These are phyloP conservation scores for Aphodius granarius DNA, from an alignment of 2,888 invertebrate species.

Conservation along the genomic window DNA sequence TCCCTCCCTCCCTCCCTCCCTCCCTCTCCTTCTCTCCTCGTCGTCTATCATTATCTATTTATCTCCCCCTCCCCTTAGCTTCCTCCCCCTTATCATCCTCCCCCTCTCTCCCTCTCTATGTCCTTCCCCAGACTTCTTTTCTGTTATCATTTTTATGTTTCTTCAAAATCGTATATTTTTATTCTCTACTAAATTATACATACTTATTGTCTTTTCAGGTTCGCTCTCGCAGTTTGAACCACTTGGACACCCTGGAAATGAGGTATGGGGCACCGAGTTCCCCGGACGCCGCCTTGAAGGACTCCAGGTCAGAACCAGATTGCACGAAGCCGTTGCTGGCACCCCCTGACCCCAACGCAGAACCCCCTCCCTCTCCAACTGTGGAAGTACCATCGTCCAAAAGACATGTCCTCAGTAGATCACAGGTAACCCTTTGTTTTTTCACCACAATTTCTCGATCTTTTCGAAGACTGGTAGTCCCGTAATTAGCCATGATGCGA, in stretches of 20 bases:
- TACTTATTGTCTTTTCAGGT: conserved; percentile 62
- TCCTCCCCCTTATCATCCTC: no score
- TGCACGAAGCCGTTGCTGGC: conserved; percentile 48
- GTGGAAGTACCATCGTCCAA: conserved; percentile 43
- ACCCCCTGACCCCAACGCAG: conserved; percentile 46
- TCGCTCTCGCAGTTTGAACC: conserved; percentile 73
- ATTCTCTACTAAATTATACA: no score
- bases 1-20: no score
- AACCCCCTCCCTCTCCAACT: conserved; percentile 54
- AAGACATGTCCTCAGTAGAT: conserved; percentile 62
- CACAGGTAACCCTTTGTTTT: conserved; percentile 54
- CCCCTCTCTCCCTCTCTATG: no score
- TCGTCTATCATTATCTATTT: no score
- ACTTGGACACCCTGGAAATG: conserved; percentile 68
- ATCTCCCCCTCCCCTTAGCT: no score
- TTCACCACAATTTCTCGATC: no score
- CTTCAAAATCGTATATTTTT: not conserved
- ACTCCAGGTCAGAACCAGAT: conserved; percentile 53
- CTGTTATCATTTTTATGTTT: not conserved
- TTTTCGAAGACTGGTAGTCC: no score
- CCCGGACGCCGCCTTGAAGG: conserved; percentile 46
- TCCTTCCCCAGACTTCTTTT: no score
- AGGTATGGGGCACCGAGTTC: conserved; percentile 45
- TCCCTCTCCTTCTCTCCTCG: no score
- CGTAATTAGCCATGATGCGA: no score